Conservation (phyloP, 2,888 invertebrate genomes). For the Elgonia sp. region DNA sequence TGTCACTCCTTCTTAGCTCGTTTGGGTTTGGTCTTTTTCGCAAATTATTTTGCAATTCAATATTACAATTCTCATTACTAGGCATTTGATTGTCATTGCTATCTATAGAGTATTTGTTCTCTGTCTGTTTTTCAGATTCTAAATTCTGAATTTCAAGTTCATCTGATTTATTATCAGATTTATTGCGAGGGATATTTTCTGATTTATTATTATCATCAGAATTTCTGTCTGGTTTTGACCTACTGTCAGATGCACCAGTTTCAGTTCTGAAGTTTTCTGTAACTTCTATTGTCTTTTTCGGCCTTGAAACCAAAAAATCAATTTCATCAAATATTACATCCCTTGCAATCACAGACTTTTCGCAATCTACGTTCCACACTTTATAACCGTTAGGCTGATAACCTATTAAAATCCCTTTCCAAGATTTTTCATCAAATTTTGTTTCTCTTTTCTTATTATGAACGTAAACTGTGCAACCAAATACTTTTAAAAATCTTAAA, state of each 20-base stretch:
- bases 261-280: too few relatives aligned
- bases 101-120: constrained; percentile 18
- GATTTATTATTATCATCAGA: constrained; percentile 16
- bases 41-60: constrained; percentile 17
- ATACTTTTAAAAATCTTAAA: constrained; percentile 80
- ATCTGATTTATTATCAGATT: constrained; percentile 38
- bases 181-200: constrained; percentile 26
- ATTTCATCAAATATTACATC: constrained; percentile 81
- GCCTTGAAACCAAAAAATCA: constrained; percentile 79
- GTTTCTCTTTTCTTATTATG: constrained; percentile 78
- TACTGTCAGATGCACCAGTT: constrained; percentile 24
- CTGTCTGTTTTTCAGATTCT: constrained; percentile 21
- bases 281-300: neutral
- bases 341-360: constrained; percentile 76
- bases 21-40: constrained; percentile 15
- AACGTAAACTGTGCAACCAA: constrained; percentile 28
- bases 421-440: constrained; percentile 83
- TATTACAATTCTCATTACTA: neutral
- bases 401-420: constrained; percentile 77
- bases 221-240: constrained; percentile 29
- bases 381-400: constrained; percentile 41
- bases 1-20: constrained; percentile 27
- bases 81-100: constrained; percentile 11
- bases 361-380: constrained; percentile 81
- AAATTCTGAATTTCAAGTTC: neutral